Evolutionary conservation across 1,140 invertebrate species (phyloP).

Genomic region (Drosophila paulistorum): DNA sequence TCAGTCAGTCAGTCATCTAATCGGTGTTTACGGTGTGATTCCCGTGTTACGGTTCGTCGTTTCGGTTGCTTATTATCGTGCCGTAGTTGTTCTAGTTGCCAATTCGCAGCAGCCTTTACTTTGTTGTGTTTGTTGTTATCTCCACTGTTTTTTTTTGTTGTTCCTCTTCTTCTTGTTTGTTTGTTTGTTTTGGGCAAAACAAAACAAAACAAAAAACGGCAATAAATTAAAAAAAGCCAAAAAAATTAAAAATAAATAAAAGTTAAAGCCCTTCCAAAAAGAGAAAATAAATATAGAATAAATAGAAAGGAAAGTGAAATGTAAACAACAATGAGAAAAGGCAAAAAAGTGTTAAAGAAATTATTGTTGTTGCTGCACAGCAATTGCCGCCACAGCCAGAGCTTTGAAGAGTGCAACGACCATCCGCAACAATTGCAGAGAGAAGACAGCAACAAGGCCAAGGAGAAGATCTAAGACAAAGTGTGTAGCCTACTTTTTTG

Average conservation of each 20-base stretch:
- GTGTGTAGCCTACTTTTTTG: slow-evolving; percentile 37
- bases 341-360: slow-evolving; percentile 49
- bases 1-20: too few relatives aligned
- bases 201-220: background rate
- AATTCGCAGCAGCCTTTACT: slow-evolving; percentile 20
- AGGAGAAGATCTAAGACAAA: slow-evolving; percentile 4
- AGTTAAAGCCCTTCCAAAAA: background rate
- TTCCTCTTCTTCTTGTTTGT: slow-evolving; percentile 21
- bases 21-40: slow-evolving; percentile 3
- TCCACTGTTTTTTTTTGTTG: slow-evolving; percentile 31
- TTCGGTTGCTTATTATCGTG: background rate
- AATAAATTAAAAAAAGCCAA: slow-evolving; percentile 21
- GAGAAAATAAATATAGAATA: background rate
- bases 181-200: slow-evolving; percentile 21
- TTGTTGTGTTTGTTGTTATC: slow-evolving; percentile 31
- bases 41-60: slow-evolving; percentile 8
- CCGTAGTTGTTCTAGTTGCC: background rate
- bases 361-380: slow-evolving; percentile 37
- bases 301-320: slow-evolving; percentile 38
- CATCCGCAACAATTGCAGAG: background rate
- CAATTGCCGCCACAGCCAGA: background rate
- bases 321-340: slow-evolving; percentile 56
- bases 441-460: background rate
- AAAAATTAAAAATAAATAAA: slow-evolving; percentile 7
- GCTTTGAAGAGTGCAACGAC: background rate